Evolutionary conservation across 2,888 invertebrate species (phyloP).

Genomic region (Acanthosoma haemorrhoidale): DNA sequence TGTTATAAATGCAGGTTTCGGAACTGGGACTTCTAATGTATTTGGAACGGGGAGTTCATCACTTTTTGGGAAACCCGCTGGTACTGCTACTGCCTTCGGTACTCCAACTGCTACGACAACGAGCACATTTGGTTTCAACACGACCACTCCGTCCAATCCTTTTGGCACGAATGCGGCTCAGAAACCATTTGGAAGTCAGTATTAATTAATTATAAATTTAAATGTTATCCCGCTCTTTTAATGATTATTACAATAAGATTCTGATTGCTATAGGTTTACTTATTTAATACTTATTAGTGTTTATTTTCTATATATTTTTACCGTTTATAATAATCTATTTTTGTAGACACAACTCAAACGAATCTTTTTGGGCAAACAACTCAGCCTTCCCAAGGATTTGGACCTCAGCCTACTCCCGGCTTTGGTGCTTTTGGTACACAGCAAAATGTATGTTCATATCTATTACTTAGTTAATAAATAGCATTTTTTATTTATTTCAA

Average conservation of each 20-base stretch:
- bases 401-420: slow-evolving; percentile 46
- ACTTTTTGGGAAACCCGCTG: slow-evolving; percentile 61
- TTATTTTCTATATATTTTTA: neutral
- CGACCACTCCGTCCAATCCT: slow-evolving; percentile 44
- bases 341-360: slow-evolving; percentile 44
- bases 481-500: too few species aligned
- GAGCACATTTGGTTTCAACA: slow-evolving; percentile 49
- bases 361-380: slow-evolving; percentile 46
- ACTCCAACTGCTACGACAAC: slow-evolving; percentile 46
- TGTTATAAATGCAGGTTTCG: slow-evolving; percentile 37
- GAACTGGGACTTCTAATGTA: slow-evolving; percentile 44
- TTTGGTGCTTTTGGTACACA: slow-evolving; percentile 47
- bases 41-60: slow-evolving; percentile 53
- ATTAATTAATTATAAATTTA: neutral
- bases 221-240: neutral
- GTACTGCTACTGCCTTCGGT: slow-evolving; percentile 49
- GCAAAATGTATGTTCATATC: slow-evolving; percentile 41
- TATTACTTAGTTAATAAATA: neutral
- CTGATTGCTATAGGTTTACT: neutral
- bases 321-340: neutral
- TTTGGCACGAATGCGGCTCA: slow-evolving; percentile 48
- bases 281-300: neutral
- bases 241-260: neutral
- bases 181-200: slow-evolving; percentile 49
- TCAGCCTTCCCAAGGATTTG: slow-evolving; percentile 46